Base-by-base conservation (phyloP, 2,888 invertebrate genomes). In the Agriotes lineatus region DNA sequence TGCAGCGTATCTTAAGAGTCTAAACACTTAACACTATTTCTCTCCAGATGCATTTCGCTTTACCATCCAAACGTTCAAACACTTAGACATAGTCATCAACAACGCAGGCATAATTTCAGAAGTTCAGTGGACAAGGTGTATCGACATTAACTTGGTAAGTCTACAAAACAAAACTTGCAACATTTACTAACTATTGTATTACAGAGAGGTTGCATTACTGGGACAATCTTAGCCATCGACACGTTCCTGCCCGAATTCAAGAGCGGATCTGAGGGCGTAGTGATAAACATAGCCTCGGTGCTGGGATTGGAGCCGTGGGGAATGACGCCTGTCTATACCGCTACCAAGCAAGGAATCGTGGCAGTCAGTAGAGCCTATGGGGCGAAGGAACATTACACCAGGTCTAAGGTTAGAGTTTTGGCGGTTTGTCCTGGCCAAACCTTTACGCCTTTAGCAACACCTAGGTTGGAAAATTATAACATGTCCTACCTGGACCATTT, bases 221-320 rank as follows among this genome's bases (percentile, higher is more conserved):
- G 76, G 44, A 72, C 67, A 10, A 68, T 59, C 30, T 50, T 77
- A 19, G 76, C 77, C 2, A 54, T 75, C 30, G 59, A 69, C 7
- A 67, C 72, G 35, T 77, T 75, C 50, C 60, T 78, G 9, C 75
- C 78, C 0, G 72, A 72, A 61, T 73, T 74, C 39, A 76, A 71
- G 71, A 69, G 64, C 16, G 68, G 64, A 12, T 48, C 72, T 6
- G 76, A 78, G 68, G 72, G 68, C 7, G 52, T 75, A 1, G 71
- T 78, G 6, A 20, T 77, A 14, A 78, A 78, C 42, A 69, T 62
- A 10, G 65, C 76, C 10, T 78, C 78, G 5, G 44, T 75, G 30
- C 42, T 71, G 10, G 76, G 75, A 35, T 56, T 77, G n/a, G 39
- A 69, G 12, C 48, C 70, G 4, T 9, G 50, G 1, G 18, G 7